Evolutionary conservation across 2,888 invertebrate genomes (phyloP).

Genomic region (Apodemia duryi): DNA sequence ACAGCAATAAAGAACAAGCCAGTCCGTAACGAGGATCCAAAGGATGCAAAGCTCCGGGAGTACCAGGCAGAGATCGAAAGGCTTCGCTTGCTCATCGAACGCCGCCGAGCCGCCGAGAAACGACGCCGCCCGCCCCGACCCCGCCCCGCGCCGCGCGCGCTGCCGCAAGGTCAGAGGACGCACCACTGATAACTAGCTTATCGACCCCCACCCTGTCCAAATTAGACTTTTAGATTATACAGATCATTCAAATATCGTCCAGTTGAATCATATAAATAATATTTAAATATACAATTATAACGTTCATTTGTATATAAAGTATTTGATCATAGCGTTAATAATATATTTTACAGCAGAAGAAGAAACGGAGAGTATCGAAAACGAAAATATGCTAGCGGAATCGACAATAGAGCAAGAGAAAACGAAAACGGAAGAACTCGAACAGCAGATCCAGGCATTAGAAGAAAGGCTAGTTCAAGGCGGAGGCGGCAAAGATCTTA

Average conservation of each 20-base stretch:
- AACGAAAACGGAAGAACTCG: constrained; percentile 86
- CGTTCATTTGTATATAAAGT: too few relatives aligned
- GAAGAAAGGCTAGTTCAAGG: constrained; percentile 97
- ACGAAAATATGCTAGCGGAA: constrained; percentile 64
- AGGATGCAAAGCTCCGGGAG: constrained; percentile 96
- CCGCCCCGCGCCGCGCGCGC: constrained; percentile 18
- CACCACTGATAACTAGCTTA: too few relatives aligned
- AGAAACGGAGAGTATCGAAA: constrained; percentile 67
- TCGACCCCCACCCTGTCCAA: too few relatives aligned
- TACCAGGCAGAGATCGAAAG: constrained; percentile 97
- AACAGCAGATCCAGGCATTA: constrained; percentile 88
- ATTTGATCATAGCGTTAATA: neutral
- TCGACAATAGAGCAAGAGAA: constrained; percentile 83
- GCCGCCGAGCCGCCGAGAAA: constrained; percentile 48
- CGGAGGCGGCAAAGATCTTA: constrained; percentile 85
- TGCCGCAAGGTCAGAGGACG: neutral
- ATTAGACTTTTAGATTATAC: too few relatives aligned
- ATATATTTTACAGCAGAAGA: constrained; percentile 47
- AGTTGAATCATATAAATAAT: too few relatives aligned
- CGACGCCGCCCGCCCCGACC: constrained; percentile 31
- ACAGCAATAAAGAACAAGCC: constrained; percentile 98
- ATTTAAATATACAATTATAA: too few relatives aligned
- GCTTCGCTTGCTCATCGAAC: constrained; percentile 73
- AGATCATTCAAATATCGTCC: too few relatives aligned
- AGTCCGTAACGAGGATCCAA: constrained; percentile 98